A percentile compares a stretch with the other conserved stretches of the same genome.
Evolutionary conservation across 2,113 vertebrate genomes (phyloP).

Genomic region (Pardalotus punctatus): DNA sequence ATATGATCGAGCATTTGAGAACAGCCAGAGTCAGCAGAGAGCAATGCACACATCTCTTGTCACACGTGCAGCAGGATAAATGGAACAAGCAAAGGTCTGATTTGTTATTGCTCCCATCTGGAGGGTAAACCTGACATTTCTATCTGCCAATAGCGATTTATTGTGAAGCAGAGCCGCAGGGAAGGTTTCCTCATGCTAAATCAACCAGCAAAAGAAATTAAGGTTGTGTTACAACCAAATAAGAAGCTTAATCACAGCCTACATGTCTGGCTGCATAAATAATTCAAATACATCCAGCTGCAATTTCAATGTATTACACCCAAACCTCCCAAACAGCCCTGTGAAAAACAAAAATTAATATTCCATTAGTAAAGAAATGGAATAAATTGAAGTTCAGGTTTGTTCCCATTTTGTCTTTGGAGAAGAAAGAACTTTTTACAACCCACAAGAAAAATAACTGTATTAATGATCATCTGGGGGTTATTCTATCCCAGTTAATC

Average conservation of each 20-base stretch:
- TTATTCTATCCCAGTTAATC: not conserved
- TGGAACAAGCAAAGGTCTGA: not conserved
- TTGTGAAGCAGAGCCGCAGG: not conserved
- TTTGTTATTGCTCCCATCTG: not conserved
- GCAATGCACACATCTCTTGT: not conserved
- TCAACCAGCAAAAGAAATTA: constrained; percentile 1
- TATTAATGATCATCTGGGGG: not conserved
- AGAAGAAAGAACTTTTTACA: not conserved
- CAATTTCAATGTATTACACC: not conserved
- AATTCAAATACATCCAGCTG: not conserved
- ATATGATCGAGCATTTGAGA: accelerated
- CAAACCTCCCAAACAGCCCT: not conserved
- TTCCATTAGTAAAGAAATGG: not conserved
- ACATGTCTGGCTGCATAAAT: not conserved
- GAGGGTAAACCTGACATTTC: constrained; percentile 53
- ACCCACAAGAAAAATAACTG: not conserved
- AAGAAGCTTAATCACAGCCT: not conserved
- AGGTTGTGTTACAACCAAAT: not conserved
- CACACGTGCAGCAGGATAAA: not conserved
- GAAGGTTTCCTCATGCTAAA: constrained; percentile 10
- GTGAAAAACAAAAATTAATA: not conserved
- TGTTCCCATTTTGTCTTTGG: not conserved
- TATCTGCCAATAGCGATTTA: constrained; percentile 43
- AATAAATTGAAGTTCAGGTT: not conserved
- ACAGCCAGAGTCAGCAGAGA: not conserved